Percentiles rank a stretch among this genome's conserved stretches.
Conservation (phyloP, 2,888 invertebrate species). For the Hypomecis punctinalis region DNA sequence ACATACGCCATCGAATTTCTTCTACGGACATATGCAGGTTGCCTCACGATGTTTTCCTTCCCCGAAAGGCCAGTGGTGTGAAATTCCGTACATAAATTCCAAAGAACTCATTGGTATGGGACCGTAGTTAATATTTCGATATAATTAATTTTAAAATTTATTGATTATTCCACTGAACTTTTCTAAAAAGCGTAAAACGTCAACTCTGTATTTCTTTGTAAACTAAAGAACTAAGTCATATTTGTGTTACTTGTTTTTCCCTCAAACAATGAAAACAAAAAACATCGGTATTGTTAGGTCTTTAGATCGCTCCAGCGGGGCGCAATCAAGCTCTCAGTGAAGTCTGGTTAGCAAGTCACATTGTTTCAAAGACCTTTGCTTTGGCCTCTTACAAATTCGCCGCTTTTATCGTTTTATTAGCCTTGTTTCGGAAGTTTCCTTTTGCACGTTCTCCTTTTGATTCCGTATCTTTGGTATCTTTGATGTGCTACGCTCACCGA, state of each 20-base stretch:
- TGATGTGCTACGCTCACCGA: conserved; percentile 55
- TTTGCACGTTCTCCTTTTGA: conserved; percentile 61
- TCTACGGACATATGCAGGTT: too few species aligned
- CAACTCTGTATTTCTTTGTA: too few species aligned
- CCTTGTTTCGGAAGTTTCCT: conserved; percentile 68
- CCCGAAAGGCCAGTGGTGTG: too few species aligned
- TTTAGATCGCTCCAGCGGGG: conserved; percentile 42
- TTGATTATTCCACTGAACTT: too few species aligned
- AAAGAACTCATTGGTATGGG: too few species aligned
- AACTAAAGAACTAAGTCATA: not conserved
- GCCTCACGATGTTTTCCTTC: too few species aligned
- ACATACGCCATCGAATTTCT: too few species aligned
- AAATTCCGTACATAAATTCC: too few species aligned
- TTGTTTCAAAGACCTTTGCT: conserved; percentile 70
- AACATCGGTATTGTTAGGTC: conserved; percentile 20
- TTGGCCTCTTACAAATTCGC: conserved; percentile 68
- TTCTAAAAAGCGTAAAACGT: not conserved
- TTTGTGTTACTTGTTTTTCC: conserved; percentile 5
- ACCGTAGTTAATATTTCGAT: too few species aligned
- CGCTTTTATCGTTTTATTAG: conserved; percentile 75
- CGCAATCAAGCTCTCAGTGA: conserved; percentile 59
- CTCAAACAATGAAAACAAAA: conserved; percentile 12
- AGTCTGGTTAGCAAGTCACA: conserved; percentile 62
- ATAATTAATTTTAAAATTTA: too few species aligned
- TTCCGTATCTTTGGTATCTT: conserved; percentile 69